Conservation (phyloP, 1,140 invertebrate species). For the Rhynchophorus ferrugineus region DNA sequence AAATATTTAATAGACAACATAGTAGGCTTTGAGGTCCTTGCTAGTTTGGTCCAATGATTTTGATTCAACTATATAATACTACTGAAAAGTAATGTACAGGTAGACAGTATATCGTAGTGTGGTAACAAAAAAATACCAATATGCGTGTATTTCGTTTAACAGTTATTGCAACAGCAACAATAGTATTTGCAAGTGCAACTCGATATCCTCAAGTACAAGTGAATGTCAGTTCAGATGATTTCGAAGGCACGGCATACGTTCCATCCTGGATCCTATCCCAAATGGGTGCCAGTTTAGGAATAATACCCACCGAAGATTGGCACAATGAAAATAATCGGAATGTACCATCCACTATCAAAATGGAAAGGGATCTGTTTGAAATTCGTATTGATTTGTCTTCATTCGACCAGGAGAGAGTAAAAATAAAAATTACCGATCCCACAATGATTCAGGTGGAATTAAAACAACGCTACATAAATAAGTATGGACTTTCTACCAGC, state of each 20-base stretch:
- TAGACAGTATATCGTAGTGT: too few relatives aligned
- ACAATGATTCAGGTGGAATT: slow-evolving; percentile 2
- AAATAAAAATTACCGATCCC: slow-evolving; percentile 2
- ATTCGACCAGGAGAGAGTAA: slow-evolving; percentile 5
- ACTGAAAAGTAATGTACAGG: too few relatives aligned
- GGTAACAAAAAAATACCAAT: too few relatives aligned
- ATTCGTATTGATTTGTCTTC: slow-evolving; percentile 6
- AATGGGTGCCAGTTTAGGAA: background rate
- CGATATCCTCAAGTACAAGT: background rate
- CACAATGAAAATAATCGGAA: slow-evolving; percentile 1
- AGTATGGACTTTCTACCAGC: slow-evolving; percentile 1
- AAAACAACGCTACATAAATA: slow-evolving; percentile 7
- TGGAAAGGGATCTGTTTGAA: slow-evolving; percentile 5
- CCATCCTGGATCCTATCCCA: slow-evolving; percentile 8
- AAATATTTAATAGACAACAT: too few relatives aligned
- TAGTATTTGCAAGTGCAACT: background rate
- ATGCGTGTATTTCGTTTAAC: background rate
- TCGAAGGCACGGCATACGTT: slow-evolving; percentile 2
- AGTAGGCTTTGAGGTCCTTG: too few relatives aligned
- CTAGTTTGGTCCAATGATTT: too few relatives aligned
- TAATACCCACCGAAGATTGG: background rate
- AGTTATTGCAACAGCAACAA: background rate
- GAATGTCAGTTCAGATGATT: background rate
- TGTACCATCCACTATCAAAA: slow-evolving; percentile 8
- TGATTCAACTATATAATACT: too few relatives aligned